These are phyloP conservation scores for Bombus breviceps DNA, from an alignment of 1,140 invertebrate genomes.

Conservation along the genomic window DNA sequence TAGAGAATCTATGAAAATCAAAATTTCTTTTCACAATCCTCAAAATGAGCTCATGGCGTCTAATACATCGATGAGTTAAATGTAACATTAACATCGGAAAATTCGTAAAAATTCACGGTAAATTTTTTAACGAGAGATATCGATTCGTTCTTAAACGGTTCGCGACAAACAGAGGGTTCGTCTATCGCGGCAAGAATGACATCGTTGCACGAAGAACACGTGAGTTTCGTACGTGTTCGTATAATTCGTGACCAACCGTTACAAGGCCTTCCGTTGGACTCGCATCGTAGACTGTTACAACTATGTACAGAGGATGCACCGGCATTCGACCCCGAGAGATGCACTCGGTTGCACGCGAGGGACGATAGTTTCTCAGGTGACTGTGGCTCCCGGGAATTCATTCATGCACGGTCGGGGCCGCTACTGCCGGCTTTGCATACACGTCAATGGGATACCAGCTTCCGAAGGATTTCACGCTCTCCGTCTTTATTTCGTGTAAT, in stretches of 20 bases:
- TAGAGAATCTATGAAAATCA: no score
- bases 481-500: neutral
- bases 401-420: conserved; percentile 67
- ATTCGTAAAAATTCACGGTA: neutral
- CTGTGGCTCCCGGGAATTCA: conserved; percentile 67
- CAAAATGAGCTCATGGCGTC: neutral
- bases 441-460: conserved; percentile 71
- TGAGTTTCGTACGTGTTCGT: conserved; percentile 43
- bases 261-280: conserved; percentile 61
- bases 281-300: conserved; percentile 60
- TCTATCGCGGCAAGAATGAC: neutral
- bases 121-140: neutral
- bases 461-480: conserved; percentile 56
- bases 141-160: neutral
- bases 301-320: conserved; percentile 60
- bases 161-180: neutral
- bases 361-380: conserved; percentile 72
- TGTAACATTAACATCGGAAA: neutral
- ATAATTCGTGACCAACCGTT: conserved; percentile 67
- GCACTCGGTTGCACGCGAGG: conserved; percentile 57
- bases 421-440: conserved; percentile 66
- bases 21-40: neutral
- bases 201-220: neutral
- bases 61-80: neutral
- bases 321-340: conserved; percentile 56